phyloP scores from a whole-genome alignment of 2,113 vertebrate genomes.

The Erinaceus europaeus region DNA sequence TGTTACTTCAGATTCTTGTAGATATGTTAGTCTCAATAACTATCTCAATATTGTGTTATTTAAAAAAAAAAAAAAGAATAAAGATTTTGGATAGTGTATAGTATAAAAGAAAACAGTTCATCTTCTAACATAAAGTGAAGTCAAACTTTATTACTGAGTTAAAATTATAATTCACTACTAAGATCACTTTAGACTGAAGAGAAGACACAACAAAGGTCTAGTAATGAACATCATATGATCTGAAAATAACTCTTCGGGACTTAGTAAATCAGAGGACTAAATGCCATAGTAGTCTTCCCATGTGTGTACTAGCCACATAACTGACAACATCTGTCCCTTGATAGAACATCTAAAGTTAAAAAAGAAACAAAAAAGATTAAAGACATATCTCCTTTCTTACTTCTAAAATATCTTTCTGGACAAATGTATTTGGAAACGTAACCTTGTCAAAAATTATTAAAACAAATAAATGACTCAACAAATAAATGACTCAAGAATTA shows the following conservation, averaged over 20 bases:
- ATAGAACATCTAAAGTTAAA: not conserved
- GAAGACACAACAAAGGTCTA: not conserved
- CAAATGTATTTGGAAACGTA: not conserved
- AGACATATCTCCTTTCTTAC: not conserved
- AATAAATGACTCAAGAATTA: conserved; percentile 30
- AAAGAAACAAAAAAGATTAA: not conserved
- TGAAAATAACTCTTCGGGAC: not conserved
- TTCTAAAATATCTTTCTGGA: not conserved
- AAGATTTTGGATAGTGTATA: not conserved
- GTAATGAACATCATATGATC: not conserved
- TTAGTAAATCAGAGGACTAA: not conserved
- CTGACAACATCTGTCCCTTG: not conserved
- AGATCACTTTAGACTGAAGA: not conserved
- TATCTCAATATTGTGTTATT: not conserved
- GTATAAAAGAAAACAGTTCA: not conserved
- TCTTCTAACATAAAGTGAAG: not conserved
- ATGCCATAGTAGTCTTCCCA: not conserved
- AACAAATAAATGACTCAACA: conserved; percentile 24
- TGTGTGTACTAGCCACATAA: not conserved
- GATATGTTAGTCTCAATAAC: not conserved
- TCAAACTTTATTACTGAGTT: not conserved
- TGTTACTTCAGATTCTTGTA: not conserved
- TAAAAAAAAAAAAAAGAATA: not conserved
- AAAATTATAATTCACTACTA: not conserved
- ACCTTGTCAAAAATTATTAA: conserved; percentile 16